Evolutionary conservation across 2,888 invertebrate species (phyloP).

Genomic region (Drymonia ruficornis): DNA sequence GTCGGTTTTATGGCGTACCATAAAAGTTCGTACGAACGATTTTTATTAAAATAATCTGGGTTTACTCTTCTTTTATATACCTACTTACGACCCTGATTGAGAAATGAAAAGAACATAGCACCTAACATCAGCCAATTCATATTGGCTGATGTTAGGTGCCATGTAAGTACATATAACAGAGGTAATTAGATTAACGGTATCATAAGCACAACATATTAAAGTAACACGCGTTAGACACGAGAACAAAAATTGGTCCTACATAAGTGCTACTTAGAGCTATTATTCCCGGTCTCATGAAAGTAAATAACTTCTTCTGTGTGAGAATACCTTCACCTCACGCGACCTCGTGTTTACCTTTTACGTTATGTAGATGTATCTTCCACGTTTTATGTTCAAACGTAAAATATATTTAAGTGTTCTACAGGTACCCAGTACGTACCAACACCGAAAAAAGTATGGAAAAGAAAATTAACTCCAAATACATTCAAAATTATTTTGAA

Average conservation of each 20-base stretch:
- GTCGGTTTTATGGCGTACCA: constrained; percentile 33
- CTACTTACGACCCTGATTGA: not conserved
- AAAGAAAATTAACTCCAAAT: not conserved
- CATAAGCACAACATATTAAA: not conserved
- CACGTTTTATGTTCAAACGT: constrained; percentile 27
- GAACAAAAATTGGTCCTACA: not conserved
- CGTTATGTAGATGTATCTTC: constrained; percentile 26
- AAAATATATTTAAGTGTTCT: constrained; percentile 27
- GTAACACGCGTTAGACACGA: not conserved
- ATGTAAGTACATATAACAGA: too few relatives aligned
- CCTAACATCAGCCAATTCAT: too few relatives aligned
- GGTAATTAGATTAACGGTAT: too few relatives aligned
- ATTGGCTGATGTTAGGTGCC: too few relatives aligned
- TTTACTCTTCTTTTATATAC: constrained; percentile 7
- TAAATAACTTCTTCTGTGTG: constrained; percentile 48
- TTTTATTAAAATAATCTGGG: constrained; percentile 39
- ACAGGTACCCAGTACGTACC: not conserved
- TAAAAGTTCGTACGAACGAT: constrained; percentile 31
- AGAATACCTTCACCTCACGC: constrained; percentile 34
- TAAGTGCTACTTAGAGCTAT: not conserved
- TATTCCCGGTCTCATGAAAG: constrained; percentile 36
- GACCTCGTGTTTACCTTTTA: constrained; percentile 31
- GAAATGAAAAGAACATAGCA: too few relatives aligned
- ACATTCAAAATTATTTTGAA: not conserved
- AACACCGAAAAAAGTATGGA: too few relatives aligned